Conservation (phyloP, 2,888 invertebrate species). For the Netelia inedita region DNA sequence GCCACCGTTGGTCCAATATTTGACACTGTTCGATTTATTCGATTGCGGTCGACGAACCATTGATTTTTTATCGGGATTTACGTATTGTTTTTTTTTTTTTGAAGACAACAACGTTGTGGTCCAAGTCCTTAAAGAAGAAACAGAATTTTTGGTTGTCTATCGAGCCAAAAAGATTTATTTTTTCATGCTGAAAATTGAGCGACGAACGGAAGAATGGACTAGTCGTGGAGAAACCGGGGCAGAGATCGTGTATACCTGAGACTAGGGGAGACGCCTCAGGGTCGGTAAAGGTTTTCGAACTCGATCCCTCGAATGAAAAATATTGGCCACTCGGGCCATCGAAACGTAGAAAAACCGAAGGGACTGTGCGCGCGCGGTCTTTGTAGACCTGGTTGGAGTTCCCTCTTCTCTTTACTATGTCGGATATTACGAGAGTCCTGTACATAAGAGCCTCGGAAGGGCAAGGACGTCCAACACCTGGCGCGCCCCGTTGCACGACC, state of each 20-base stretch:
- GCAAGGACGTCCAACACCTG: constrained; percentile 65
- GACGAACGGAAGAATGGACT: neutral
- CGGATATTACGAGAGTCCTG: neutral
- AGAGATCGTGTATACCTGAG: constrained; percentile 6
- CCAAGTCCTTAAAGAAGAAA: neutral
- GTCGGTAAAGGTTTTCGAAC: neutral
- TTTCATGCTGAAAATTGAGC: constrained; percentile 6
- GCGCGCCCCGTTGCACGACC: constrained; percentile 38
- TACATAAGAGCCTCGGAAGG: constrained; percentile 39
- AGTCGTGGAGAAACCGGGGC: neutral
- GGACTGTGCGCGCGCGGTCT: neutral
- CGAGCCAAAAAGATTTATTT: neutral
- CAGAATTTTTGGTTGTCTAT: neutral
- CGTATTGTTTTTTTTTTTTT: too few species aligned
- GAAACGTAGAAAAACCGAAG: constrained; percentile 18
- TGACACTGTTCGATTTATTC: constrained; percentile 46
- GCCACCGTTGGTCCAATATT: constrained; percentile 52
- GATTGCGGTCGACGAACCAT: constrained; percentile 52
- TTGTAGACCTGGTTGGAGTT: neutral
- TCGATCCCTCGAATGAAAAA: neutral
- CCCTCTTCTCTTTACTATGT: neutral
- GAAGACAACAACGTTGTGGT: neutral
- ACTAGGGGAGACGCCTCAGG: neutral
- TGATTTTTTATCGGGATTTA: constrained; percentile 27
- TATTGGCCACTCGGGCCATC: constrained; percentile 29